Evolutionary conservation across 1,140 invertebrate genomes (phyloP).

Genomic region (Meloidogyne chitwoodi): DNA sequence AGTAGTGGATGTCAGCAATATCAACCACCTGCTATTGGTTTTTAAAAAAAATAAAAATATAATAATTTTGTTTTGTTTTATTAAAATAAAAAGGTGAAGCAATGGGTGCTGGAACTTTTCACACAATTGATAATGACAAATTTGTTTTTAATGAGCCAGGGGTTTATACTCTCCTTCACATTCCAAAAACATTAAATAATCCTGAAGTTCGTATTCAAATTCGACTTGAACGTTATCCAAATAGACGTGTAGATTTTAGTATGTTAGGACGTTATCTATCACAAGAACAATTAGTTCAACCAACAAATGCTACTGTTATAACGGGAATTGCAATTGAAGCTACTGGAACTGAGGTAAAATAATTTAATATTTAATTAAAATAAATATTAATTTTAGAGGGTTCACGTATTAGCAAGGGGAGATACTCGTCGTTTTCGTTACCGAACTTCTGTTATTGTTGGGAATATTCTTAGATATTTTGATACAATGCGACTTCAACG

Average conservation of each 20-base stretch:
- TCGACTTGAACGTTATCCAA: conserved; percentile 56
- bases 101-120: conserved; percentile 55
- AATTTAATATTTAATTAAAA: no score
- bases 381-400: no score
- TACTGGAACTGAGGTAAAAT: conserved; percentile 52
- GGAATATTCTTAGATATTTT: conserved; percentile 59
- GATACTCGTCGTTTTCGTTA: conserved; percentile 59
- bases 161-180: conserved; percentile 56
- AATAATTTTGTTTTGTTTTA: background rate
- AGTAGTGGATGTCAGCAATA: conserved; percentile 58
- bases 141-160: conserved; percentile 60
- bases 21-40: conserved; percentile 56
- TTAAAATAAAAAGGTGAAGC: conserved; percentile 36
- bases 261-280: conserved; percentile 53
- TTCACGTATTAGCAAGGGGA: conserved; percentile 55
- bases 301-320: conserved; percentile 59
- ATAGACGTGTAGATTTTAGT: conserved; percentile 55
- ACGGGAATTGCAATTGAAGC: conserved; percentile 52
- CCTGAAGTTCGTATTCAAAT: conserved; percentile 60
- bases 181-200: conserved; percentile 52
- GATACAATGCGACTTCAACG: conserved; percentile 58
- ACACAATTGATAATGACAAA: conserved; percentile 58
- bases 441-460: conserved; percentile 55
- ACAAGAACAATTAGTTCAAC: conserved; percentile 57
- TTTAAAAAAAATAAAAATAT: background rate